Evolutionary conservation across 2,113 vertebrate species (phyloP).

Genomic region (Eurystomus gularis): DNA sequence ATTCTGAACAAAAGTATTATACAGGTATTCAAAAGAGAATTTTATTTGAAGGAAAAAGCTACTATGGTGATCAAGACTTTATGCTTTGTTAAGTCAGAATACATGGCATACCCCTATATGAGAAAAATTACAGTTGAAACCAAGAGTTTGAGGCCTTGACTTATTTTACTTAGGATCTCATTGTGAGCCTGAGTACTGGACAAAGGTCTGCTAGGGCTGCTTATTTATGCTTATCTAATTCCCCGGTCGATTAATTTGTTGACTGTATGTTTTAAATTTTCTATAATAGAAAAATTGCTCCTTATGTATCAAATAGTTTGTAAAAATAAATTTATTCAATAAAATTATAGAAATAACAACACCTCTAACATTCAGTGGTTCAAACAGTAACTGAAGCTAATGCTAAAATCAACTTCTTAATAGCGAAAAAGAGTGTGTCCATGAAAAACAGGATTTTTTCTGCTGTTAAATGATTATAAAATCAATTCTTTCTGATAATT

Average conservation of each 20-base stretch:
- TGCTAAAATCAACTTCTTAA: background rate
- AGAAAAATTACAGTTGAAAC: conserved; percentile 4
- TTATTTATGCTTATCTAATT: background rate
- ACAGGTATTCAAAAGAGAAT: conserved; percentile 51
- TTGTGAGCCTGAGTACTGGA: background rate
- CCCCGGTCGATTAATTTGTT: conserved; percentile 3
- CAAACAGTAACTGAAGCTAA: background rate
- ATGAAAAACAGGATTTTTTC: background rate
- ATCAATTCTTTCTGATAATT: background rate
- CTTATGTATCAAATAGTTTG: background rate
- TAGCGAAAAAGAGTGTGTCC: background rate
- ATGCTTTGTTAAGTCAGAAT: conserved; percentile 13
- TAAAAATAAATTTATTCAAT: background rate
- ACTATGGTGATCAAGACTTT: conserved; percentile 12
- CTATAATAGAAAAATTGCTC: background rate
- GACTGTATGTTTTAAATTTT: background rate
- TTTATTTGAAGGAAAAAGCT: conserved; percentile 39
- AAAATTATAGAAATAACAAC: background rate
- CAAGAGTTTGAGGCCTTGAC: background rate
- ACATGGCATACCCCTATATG: background rate
- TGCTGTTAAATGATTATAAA: background rate
- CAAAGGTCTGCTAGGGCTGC: background rate
- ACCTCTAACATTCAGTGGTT: background rate
- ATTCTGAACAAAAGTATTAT: conserved; percentile 34
- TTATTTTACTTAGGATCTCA: background rate